Conservation (phyloP, 2,113 vertebrate genomes). For the Eidolon helvum region DNA sequence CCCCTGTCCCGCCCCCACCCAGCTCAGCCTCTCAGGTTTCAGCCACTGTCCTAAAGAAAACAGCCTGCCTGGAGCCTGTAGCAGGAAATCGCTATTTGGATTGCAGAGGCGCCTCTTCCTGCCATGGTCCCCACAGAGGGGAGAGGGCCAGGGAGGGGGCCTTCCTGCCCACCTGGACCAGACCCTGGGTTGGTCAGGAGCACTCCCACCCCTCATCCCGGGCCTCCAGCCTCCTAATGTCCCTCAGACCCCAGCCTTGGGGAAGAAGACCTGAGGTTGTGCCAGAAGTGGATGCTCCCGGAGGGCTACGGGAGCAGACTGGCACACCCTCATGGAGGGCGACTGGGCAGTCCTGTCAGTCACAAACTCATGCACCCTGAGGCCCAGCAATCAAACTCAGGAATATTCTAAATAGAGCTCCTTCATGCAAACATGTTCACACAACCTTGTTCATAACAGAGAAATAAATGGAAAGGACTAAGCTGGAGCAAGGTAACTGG, state of each 20-base stretch:
- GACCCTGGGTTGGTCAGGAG: not conserved
- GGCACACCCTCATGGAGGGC: not conserved
- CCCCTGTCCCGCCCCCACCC: slow-evolving; percentile 51
- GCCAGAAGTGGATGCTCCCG: fast-evolving
- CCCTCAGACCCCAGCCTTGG: not conserved
- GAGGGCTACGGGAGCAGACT: fast-evolving
- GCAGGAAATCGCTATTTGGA: slow-evolving; percentile 89
- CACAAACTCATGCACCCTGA: not conserved
- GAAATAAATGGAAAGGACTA: not conserved
- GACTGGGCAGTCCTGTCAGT: not conserved
- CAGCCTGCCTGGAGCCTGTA: slow-evolving; percentile 72
- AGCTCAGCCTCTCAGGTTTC: slow-evolving; percentile 78
- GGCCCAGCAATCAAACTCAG: not conserved
- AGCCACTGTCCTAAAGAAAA: slow-evolving; percentile 82
- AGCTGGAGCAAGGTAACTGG: not conserved
- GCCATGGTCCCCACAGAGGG: not conserved
- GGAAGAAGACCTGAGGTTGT: not conserved
- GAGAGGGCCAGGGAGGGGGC: not conserved
- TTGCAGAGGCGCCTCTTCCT: slow-evolving; percentile 86
- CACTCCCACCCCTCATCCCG: not conserved
- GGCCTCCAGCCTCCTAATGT: not conserved
- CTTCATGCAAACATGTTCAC: not conserved
- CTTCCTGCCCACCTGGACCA: slow-evolving; percentile 68
- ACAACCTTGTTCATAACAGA: not conserved
- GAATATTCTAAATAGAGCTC: not conserved